Conservation (phyloP, 2,888 invertebrate species). For the Dryocosmus kuriphilus region DNA sequence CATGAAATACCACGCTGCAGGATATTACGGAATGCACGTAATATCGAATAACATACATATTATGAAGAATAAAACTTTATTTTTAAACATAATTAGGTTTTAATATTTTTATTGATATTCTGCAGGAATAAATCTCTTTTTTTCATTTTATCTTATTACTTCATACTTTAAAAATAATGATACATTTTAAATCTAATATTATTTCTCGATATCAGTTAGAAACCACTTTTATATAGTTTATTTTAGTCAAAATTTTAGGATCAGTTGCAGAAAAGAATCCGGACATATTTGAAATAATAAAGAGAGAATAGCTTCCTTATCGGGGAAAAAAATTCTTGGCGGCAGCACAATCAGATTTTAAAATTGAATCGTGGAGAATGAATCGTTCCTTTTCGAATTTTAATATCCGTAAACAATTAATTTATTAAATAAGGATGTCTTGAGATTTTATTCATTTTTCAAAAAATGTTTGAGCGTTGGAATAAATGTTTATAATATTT, state of each 20-base stretch:
- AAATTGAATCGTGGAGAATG: neutral
- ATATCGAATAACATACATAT: neutral
- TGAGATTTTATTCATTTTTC: too few relatives aligned
- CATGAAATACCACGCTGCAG: conserved; percentile 17
- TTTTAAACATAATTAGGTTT: neutral
- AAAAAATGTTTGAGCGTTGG: neutral
- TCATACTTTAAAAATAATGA: neutral
- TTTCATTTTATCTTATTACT: neutral
- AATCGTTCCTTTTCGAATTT: neutral
- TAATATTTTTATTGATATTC: neutral
- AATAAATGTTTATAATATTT: neutral
- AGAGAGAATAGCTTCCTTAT: neutral
- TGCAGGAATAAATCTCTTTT: neutral
- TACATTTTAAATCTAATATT: neutral
- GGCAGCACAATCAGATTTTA: conserved; percentile 10
- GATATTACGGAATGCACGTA: neutral
- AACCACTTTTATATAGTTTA: neutral
- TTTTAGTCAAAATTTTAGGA: neutral
- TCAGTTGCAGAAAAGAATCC: neutral
- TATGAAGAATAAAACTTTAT: neutral
- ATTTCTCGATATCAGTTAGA: neutral
- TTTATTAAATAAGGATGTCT: too few relatives aligned
- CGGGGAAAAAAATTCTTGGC: neutral
- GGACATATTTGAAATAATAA: neutral
- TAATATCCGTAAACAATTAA: neutral